A percentile compares a stretch with the other conserved stretches of the same genome.
phyloP scores from a whole-genome alignment of 2,113 vertebrate species.

The Rafetus swinhoei region DNA sequence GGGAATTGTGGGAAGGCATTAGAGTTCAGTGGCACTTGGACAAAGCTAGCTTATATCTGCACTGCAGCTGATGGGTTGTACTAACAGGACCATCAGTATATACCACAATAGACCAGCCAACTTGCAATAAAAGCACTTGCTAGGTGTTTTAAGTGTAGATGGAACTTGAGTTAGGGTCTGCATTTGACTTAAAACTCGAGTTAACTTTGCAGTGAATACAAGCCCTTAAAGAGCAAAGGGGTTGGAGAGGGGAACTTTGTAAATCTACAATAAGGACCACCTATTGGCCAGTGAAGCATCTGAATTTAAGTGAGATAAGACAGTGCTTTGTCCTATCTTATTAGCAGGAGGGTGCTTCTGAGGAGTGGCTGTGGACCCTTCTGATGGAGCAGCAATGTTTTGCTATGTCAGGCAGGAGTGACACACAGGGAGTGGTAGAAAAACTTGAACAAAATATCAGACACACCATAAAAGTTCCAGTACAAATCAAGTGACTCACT shows the following conservation, averaged over 20 bases:
- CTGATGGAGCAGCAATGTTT: neutral
- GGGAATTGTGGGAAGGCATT: neutral
- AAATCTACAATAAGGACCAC: neutral
- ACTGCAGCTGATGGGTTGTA: neutral
- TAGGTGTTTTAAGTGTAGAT: rapidly evolving
- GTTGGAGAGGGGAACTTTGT: neutral
- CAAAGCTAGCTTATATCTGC: neutral
- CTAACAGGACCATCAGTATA: neutral
- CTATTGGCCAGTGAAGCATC: neutral
- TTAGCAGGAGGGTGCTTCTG: neutral
- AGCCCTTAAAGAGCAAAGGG: neutral
- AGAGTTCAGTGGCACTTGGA: neutral
- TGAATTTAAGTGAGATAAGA: neutral
- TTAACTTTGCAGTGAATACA: neutral
- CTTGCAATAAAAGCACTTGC: neutral
- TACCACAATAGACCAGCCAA: neutral
- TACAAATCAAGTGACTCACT: conserved; percentile 48
- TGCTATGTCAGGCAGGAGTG: neutral
- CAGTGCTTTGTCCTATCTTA: neutral
- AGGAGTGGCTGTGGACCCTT: neutral
- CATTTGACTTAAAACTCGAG: neutral
- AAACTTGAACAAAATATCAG: conserved; percentile 3
- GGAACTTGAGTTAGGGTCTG: neutral
- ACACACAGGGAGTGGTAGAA: conserved; percentile 31
- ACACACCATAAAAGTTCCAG: conserved; percentile 9